Conservation (phyloP, 2,113 vertebrate species). For the Actenoides hombroni region DNA sequence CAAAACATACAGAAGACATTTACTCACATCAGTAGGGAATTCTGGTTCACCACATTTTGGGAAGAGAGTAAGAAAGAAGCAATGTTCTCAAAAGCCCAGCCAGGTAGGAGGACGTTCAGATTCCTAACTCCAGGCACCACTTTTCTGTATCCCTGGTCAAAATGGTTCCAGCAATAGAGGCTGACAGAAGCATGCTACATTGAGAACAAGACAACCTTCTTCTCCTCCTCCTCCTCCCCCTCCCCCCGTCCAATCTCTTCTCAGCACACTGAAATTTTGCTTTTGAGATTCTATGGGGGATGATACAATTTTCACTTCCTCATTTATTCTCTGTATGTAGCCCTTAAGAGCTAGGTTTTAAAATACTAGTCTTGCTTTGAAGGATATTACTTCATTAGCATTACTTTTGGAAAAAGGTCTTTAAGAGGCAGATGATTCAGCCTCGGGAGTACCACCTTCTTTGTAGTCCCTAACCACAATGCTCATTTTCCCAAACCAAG, state of each 20-base stretch:
- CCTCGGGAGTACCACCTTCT: not conserved
- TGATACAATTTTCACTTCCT: slow-evolving; percentile 42
- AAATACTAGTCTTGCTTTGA: slow-evolving; percentile 45
- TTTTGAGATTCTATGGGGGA: slow-evolving; percentile 34
- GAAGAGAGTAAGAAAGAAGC: not conserved
- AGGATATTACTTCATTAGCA: slow-evolving; percentile 38
- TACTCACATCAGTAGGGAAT: slow-evolving; percentile 13
- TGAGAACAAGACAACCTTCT: slow-evolving; percentile 6
- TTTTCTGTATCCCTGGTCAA: not conserved
- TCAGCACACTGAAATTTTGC: not conserved
- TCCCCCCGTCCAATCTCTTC: slow-evolving; percentile 25
- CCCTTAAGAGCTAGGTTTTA: slow-evolving; percentile 26
- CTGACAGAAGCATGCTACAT: not conserved
- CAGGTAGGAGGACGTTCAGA: not conserved
- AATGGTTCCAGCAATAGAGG: slow-evolving; percentile 30
- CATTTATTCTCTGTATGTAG: slow-evolving; percentile 39
- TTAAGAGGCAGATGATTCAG: slow-evolving; percentile 21
- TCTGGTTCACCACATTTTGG: not conserved
- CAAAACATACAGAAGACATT: not conserved
- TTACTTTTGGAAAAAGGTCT: slow-evolving; percentile 36
- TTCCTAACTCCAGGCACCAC: slow-evolving; percentile 30
- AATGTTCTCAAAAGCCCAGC: accelerated
- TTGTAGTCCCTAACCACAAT: slow-evolving; percentile 20
- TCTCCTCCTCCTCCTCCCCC: not conserved
- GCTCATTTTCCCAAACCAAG: slow-evolving; percentile 36